Evolutionary conservation across 2,888 invertebrate genomes (phyloP).

Genomic region (Mongoloraphidia duomilia): DNA sequence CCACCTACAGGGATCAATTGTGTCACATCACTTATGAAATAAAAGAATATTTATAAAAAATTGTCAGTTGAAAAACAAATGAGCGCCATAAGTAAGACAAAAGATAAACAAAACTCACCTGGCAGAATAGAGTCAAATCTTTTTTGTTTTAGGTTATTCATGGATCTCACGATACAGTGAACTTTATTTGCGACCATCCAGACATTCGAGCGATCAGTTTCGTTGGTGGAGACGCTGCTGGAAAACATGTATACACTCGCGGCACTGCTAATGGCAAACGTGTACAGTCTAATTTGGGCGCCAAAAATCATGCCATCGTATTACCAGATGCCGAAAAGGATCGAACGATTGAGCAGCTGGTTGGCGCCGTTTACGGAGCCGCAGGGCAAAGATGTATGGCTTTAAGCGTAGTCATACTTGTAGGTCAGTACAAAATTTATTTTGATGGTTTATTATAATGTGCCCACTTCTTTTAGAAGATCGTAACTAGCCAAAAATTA

Average conservation of each 20-base stretch:
- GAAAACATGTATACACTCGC: slow-evolving; percentile 87
- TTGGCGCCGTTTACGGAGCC: slow-evolving; percentile 95
- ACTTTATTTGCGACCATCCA: slow-evolving; percentile 94
- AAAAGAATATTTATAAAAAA: no score
- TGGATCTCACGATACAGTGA: slow-evolving; percentile 86
- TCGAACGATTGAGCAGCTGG: slow-evolving; percentile 79
- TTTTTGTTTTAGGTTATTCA: slow-evolving; percentile 58
- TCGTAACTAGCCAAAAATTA: no score
- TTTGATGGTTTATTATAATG: background rate
- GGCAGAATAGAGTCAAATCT: no score
- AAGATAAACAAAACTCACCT: no score
- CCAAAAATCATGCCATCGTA: slow-evolving; percentile 96
- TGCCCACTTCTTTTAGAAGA: no score
- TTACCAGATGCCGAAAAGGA: slow-evolving; percentile 97
- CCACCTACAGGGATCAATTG: no score
- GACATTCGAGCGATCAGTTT: slow-evolving; percentile 95
- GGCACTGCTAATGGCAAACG: slow-evolving; percentile 80
- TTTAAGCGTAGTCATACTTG: slow-evolving; percentile 83
- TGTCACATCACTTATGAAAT: no score
- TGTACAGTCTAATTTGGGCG: slow-evolving; percentile 97
- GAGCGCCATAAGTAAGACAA: no score
- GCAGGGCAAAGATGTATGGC: slow-evolving; percentile 99
- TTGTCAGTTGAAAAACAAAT: no score
- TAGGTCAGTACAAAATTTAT: slow-evolving; percentile 37
- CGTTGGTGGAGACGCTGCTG: slow-evolving; percentile 93